phyloP scores from a whole-genome alignment of 2,888 invertebrate species.

The Cheilosia pagana region DNA sequence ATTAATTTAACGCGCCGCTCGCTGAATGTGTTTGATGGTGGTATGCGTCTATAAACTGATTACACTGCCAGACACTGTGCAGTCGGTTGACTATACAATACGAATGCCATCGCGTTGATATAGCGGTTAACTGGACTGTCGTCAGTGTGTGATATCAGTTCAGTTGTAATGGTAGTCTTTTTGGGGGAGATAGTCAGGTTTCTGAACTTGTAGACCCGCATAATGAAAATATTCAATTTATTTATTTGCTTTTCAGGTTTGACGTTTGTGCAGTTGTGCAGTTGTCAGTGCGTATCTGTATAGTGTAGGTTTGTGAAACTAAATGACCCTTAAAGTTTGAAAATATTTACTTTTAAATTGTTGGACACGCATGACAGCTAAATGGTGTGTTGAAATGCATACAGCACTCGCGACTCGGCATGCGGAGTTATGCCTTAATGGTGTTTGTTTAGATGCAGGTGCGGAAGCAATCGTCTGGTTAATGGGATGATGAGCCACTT shows the following conservation, averaged over 20 bases:
- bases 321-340: constrained; percentile 41
- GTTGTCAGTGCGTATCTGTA: not conserved
- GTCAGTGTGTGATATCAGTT: constrained; percentile 42
- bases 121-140: constrained; percentile 51
- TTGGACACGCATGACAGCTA: constrained; percentile 23
- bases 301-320: not conserved
- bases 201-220: constrained; percentile 71
- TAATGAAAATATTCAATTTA: constrained; percentile 58
- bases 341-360: constrained; percentile 29
- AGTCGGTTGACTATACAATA: constrained; percentile 60
- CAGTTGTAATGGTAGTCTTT: constrained; percentile 25
- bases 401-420: constrained; percentile 1
- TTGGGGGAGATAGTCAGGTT: constrained; percentile 55
- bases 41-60: constrained; percentile 53
- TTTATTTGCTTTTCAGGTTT: constrained; percentile 48
- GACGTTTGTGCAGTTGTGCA: constrained; percentile 12
- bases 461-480: constrained; percentile 24
- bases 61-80: constrained; percentile 60
- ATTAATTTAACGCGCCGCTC: constrained; percentile 64
- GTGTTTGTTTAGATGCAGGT: constrained; percentile 28
- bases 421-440: not conserved
- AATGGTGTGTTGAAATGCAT: constrained; percentile 6
- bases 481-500: constrained; percentile 49
- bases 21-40: constrained; percentile 1
- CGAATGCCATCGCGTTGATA: constrained; percentile 40